Evolutionary conservation across 2,888 invertebrate genomes (phyloP).

Genomic region (Microplitis manilae): DNA sequence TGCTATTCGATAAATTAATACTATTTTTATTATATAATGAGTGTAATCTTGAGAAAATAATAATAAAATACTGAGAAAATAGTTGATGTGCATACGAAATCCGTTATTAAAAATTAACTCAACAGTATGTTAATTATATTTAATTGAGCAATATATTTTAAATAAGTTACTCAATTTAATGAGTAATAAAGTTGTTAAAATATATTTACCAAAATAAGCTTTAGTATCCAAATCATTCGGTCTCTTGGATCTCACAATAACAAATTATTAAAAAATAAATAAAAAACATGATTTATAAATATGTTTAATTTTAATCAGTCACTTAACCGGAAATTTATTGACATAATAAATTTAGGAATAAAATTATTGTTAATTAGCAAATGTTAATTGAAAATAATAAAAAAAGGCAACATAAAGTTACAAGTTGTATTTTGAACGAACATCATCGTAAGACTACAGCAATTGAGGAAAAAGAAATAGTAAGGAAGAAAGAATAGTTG

Average conservation of each 20-base stretch:
- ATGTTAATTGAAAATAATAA: slow-evolving; percentile 21
- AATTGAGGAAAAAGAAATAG: slow-evolving; percentile 47
- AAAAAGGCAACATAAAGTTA: slow-evolving; percentile 10
- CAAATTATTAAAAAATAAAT: background rate
- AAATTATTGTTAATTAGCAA: slow-evolving; percentile 17
- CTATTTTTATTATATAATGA: background rate
- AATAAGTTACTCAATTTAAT: background rate
- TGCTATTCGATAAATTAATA: background rate
- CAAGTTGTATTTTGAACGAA: slow-evolving; percentile 41
- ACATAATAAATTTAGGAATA: background rate
- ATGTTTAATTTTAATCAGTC: background rate
- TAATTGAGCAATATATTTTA: slow-evolving; percentile 4
- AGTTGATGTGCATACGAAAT: background rate
- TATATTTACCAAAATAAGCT: slow-evolving; percentile 63
- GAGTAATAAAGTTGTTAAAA: background rate
- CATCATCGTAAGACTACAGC: slow-evolving; percentile 47
- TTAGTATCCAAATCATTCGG: slow-evolving; percentile 70
- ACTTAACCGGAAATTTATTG: slow-evolving; percentile 19
- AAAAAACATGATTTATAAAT: slow-evolving; percentile 16
- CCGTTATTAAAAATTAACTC: background rate
- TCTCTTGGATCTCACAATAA: slow-evolving; percentile 39
- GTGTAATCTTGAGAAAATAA: background rate
- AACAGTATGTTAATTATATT: background rate
- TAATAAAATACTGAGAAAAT: background rate
- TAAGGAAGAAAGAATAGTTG: slow-evolving; percentile 54